Evolutionary conservation across 2,797 vertebrate genomes (phyloP), one percentile per base, ranked within the genome.

Genomic region (Lacerta viridis): DNA sequence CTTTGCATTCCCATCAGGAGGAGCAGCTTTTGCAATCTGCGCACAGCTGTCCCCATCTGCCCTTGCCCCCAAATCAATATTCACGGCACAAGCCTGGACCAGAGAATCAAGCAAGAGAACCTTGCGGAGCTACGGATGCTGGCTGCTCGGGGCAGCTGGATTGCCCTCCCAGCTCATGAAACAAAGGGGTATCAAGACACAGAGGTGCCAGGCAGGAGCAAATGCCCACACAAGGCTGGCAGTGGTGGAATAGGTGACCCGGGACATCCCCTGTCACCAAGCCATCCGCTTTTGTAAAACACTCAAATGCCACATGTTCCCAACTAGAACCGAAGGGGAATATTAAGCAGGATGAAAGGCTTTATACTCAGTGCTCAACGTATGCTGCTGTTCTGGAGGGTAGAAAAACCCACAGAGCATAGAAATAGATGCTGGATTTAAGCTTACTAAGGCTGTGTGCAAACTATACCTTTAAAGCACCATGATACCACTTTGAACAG

Each of bases 1-100:
- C 72, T 84, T 41, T 64, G 61, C 61, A 64, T 64, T 64, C 10
- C 11, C 59, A 6, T 0, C 0, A 0, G 0, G 7, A 5, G 41
- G 66, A 15, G 20, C 17, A 6, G 80, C 23, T 25, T 36, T 41
- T 29, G 7, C 66, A 82, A 33, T 55, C 74, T 5, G n/a, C 25
- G 9, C 7, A 7, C 50, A 17, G 25, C 36, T 82, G 59, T 64
- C 23, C 5, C 74, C 87, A 29, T n/a, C 27, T 13, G 39, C 17
- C 2, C 2, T 68, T n/a, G 13, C n/a, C n/a, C 68, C 55, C 55
- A 20, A 41, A 72, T 75, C 81, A 75, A 68, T 61, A 74, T 87
- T 87, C 68, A 33, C 33, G 64, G n/a, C 29, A 61, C 75, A 87
- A 61, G 25, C 17, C 39, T 64, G 61, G n/a, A 15, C 61, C 9